A percentile compares a stretch with the other conserved stretches of the same genome.
phyloP scores from a whole-genome alignment of 2,113 vertebrate genomes.

The Xiphophorus couchianus region DNA sequence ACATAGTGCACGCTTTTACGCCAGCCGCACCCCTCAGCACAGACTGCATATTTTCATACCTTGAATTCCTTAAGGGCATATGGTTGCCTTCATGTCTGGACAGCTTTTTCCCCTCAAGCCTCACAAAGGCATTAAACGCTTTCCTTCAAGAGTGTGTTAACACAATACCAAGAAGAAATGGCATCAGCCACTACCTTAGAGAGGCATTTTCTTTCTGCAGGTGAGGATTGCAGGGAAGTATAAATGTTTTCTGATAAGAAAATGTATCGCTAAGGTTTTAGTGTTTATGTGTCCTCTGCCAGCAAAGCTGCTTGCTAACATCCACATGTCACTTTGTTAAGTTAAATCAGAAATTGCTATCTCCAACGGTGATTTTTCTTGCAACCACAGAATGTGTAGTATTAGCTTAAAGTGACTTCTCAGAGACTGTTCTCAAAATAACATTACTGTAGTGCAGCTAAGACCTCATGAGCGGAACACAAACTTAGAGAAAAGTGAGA shows the following conservation, averaged over 20 bases:
- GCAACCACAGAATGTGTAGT: not conserved
- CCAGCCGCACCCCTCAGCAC: slow-evolving; percentile 38
- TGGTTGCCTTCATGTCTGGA: slow-evolving; percentile 50
- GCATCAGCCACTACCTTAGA: not conserved
- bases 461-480: not conserved
- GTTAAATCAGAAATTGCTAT: not conserved
- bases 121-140: not conserved
- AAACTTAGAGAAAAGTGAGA: not conserved
- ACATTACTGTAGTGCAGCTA: too few species aligned
- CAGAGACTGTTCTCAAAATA: not conserved
- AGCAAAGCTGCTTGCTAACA: not conserved
- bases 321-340: not conserved
- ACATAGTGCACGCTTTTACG: slow-evolving; percentile 29
- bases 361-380: not conserved
- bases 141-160: not conserved
- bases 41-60: slow-evolving; percentile 62
- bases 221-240: not conserved
- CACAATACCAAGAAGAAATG: not conserved
- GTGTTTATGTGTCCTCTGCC: too few species aligned
- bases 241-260: not conserved
- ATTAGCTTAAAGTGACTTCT: not conserved
- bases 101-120: slow-evolving; percentile 16
- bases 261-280: not conserved
- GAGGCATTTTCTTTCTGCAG: not conserved
- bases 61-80: slow-evolving; percentile 40